These are phyloP conservation scores for Sialia sialis DNA, from an alignment of 2,113 vertebrate species.

Conservation along the genomic window DNA sequence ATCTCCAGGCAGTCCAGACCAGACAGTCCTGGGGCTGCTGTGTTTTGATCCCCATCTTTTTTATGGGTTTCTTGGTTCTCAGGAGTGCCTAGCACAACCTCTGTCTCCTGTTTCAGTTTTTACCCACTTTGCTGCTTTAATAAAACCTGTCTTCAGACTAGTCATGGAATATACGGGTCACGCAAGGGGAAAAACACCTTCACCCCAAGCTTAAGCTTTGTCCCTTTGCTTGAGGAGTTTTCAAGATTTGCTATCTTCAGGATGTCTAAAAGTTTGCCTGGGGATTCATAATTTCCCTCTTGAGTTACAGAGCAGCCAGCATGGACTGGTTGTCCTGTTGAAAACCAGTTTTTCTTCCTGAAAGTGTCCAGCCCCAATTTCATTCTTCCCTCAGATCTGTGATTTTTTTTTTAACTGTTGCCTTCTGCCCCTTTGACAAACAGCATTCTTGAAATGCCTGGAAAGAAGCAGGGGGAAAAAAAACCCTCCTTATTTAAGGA, in stretches of 20 bases:
- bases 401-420: not conserved
- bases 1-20: not conserved
- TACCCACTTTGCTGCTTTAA: not conserved
- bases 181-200: not conserved
- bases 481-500: fast-evolving
- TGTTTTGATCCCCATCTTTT: not conserved
- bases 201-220: not conserved
- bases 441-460: not conserved
- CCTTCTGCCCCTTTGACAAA: not conserved
- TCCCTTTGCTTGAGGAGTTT: not conserved
- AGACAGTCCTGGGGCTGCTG: not conserved
- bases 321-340: not conserved
- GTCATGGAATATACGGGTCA: not conserved
- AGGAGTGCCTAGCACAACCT: not conserved
- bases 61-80: not conserved
- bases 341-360: not conserved
- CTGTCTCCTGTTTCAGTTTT: not conserved
- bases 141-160: not conserved
- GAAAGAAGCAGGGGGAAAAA: not conserved
- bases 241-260: not conserved
- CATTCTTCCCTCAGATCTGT: not conserved
- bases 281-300: not conserved
- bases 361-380: not conserved
- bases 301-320: not conserved
- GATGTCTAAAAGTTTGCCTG: not conserved